Conservation (phyloP, 1,140 invertebrate genomes). For the Drosophila kepulauana region DNA sequence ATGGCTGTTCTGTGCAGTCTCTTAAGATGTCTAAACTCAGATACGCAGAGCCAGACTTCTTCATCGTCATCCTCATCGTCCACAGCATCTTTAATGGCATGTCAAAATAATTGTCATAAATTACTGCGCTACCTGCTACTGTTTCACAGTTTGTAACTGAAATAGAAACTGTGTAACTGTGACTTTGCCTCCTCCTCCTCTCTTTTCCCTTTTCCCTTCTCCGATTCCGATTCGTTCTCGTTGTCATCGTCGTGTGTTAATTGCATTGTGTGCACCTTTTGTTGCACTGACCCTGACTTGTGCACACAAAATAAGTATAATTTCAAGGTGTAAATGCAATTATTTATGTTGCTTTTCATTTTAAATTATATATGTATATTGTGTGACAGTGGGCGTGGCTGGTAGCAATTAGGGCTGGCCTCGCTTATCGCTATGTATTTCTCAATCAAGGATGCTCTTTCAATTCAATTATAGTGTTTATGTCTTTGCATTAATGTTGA, state of each 20-base stretch:
- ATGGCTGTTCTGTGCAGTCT: conserved; percentile 40
- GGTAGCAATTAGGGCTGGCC: conserved; percentile 13
- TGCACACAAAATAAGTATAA: conserved; percentile 9
- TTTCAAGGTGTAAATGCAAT: conserved; percentile 61
- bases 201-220: background rate
- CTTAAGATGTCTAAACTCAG: conserved; percentile 52
- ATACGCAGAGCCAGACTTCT: conserved; percentile 17
- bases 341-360: conserved; percentile 23
- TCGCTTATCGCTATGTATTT: conserved; percentile 23
- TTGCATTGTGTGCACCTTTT: conserved; percentile 37
- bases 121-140: conserved; percentile 69
- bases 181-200: background rate
- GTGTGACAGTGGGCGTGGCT: conserved; percentile 19
- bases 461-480: background rate
- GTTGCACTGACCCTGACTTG: conserved; percentile 27
- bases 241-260: conserved; percentile 46
- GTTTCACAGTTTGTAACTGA: conserved; percentile 13
- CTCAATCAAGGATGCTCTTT: background rate
- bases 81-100: conserved; percentile 34
- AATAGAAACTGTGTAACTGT: conserved; percentile 15
- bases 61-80: conserved; percentile 41
- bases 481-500: background rate
- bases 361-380: background rate
- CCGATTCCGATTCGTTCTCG: conserved; percentile 1
- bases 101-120: conserved; percentile 78